Base-by-base conservation (phyloP, 2,888 invertebrate species). In the Carterocephalus palaemon region DNA sequence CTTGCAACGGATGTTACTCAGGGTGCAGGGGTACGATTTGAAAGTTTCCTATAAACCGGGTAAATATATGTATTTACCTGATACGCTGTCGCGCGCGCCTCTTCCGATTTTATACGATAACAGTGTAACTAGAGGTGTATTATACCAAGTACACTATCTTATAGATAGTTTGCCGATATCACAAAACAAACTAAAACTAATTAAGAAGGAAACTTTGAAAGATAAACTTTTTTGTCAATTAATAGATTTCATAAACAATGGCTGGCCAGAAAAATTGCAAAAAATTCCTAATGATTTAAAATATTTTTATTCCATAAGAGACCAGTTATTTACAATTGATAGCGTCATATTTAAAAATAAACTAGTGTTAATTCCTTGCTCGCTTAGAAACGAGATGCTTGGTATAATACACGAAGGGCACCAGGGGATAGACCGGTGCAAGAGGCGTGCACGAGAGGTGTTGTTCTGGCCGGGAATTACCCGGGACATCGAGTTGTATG, bases 391-490 rank as follows among this genome's bases (percentile, higher is more conserved):
- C 41, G 31, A 31, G 16, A 31, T 31, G 31, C 16, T 31, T n/a
- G 8, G n/a, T 8, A 31, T 31, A 16, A 31, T 31, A 8, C 33
- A 34, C 13, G 15, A 22, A 4, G 33, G 33, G n/a, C 33, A 34
- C 13, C 20, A 22, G 7, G 33, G 33, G n/a, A 46, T 38, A 16
- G 48, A 46, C 22, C 28, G 31, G 10, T 56, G 40, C 31, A 47
- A 48, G 41, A 31, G 49, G 39, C 51, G 42, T 12, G 51, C 33
- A 39, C 12, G 43, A n/a, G 26, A 50, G 17, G 39, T 49, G 6
- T 29, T 53, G 22, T 54, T 50, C 29, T 55, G 54, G 57, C 56
- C 51, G 1, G 48, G 46, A 7, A 50, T 57, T 16, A 39, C 34
- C 9, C 31, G 19, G 9, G 43, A 49, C 16, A 41, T 53, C 4